A percentile compares a stretch with the other conserved stretches of the same genome.
Evolutionary conservation across 2,797 vertebrate species (phyloP).

Genomic region (Acanthurus lineatus): DNA sequence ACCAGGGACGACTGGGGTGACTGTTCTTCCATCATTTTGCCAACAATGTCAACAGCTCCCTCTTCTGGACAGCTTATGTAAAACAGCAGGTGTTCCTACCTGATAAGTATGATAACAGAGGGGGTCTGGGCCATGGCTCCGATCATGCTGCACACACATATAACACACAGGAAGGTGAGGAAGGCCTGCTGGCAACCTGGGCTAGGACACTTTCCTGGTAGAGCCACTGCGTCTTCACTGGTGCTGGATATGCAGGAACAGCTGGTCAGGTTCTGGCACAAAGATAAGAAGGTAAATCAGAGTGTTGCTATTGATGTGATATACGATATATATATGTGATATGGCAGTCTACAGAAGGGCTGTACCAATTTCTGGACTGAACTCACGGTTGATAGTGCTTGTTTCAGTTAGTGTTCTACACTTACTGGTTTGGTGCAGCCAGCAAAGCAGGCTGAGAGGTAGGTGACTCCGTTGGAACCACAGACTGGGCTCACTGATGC

Average conservation of each 20-base stretch:
- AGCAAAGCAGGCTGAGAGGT: constrained; percentile 98
- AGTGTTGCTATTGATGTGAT: neutral
- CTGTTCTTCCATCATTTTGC: neutral
- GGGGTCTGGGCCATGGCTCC: constrained; percentile 99
- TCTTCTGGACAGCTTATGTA: constrained; percentile 47
- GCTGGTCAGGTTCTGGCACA: constrained; percentile 92
- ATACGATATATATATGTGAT: neutral
- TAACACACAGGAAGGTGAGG: constrained; percentile 97
- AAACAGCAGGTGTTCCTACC: constrained; percentile 53
- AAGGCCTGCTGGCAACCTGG: constrained; percentile 97
- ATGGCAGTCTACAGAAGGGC: neutral
- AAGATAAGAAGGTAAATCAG: neutral
- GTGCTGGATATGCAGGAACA: constrained; percentile 90
- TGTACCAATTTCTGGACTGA: neutral
- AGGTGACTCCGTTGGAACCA: constrained; percentile 95
- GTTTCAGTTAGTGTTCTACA: constrained; percentile 1
- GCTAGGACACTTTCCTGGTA: constrained; percentile 95
- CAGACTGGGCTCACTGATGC: constrained; percentile 96
- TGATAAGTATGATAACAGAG: constrained; percentile 97
- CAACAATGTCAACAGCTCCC: constrained; percentile 45
- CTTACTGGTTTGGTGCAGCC: constrained; percentile 95
- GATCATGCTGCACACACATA: constrained; percentile 98
- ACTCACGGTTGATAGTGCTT: neutral
- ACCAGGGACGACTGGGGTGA: neutral
- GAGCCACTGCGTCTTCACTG: constrained; percentile 89